These are phyloP conservation scores for Drosophila phalerata DNA, from an alignment of 2,888 invertebrate species.

Conservation along the genomic window DNA sequence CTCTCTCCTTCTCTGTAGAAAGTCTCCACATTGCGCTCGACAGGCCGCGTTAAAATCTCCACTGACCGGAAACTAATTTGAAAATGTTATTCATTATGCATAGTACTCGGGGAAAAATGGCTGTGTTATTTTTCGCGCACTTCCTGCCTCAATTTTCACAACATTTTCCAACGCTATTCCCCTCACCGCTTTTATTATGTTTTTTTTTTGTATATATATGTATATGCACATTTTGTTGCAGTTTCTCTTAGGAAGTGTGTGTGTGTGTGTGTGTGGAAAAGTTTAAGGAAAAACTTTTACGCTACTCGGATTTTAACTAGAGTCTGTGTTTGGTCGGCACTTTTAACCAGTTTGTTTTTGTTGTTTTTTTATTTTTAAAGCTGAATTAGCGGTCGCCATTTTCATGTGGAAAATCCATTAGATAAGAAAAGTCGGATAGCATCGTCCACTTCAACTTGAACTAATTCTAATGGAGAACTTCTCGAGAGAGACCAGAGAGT, in stretches of 20 bases:
- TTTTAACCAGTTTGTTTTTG: constrained; percentile 66
- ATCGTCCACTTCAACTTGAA: background rate
- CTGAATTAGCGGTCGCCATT: constrained; percentile 61
- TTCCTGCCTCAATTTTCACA: constrained; percentile 53
- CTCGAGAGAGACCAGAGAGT: constrained; percentile 19
- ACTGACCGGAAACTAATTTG: constrained; percentile 80
- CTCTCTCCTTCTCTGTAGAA: background rate
- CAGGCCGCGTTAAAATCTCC: constrained; percentile 73
- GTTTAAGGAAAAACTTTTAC: constrained; percentile 57
- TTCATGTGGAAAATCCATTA: constrained; percentile 18
- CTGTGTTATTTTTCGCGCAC: constrained; percentile 57
- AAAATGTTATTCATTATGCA: constrained; percentile 81
- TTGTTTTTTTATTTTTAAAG: constrained; percentile 44
- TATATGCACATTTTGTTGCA: constrained; percentile 41
- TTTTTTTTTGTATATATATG: too few species aligned
- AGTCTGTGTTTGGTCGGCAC: constrained; percentile 39
- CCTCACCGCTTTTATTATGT: too few species aligned
- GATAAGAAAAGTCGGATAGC: constrained; percentile 1
- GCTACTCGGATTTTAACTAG: constrained; percentile 57
- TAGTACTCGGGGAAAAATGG: constrained; percentile 54
- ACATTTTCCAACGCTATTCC: constrained; percentile 17
- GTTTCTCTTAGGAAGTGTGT: constrained; percentile 24
- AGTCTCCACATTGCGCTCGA: constrained; percentile 56
- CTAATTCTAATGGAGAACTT: constrained; percentile 25
- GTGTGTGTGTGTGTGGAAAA: constrained; percentile 46